Evolutionary conservation across 2,888 invertebrate species (phyloP).

Genomic region (Rotaria sp.): DNA sequence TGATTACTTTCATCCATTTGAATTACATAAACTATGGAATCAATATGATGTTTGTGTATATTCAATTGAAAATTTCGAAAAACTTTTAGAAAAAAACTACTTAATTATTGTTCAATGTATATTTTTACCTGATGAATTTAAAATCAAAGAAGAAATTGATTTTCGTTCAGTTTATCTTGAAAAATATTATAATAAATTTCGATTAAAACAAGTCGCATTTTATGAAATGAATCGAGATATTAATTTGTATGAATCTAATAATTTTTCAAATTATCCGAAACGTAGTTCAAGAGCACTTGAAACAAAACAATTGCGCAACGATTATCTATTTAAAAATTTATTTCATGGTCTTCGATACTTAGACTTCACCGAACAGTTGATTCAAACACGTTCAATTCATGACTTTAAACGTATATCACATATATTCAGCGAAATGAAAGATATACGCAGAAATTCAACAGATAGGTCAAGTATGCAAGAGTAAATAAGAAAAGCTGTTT

Average conservation of each 20-base stretch:
- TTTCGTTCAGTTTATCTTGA: background rate
- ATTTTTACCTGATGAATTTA: background rate
- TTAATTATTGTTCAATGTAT: background rate
- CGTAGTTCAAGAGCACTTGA: background rate
- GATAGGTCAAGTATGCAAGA: background rate
- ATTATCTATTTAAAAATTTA: background rate
- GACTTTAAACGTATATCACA: background rate
- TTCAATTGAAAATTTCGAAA: background rate
- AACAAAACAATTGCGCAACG: background rate
- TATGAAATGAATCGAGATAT: background rate
- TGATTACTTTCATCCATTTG: background rate
- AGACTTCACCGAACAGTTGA: background rate
- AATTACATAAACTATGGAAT: background rate
- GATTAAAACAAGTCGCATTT: background rate
- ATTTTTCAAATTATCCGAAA: background rate
- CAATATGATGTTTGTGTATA: background rate
- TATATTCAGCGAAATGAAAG: background rate
- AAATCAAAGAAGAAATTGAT: background rate
- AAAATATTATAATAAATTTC: background rate
- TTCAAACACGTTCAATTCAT: background rate
- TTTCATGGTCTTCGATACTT: background rate
- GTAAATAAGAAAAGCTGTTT: no score
- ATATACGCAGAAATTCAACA: background rate
- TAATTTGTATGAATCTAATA: background rate
- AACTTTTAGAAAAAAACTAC: background rate